A percentile compares a stretch with the other conserved stretches of the same genome.
Conservation (phyloP, 1,140 invertebrate genomes). For the Drosophila pandora region DNA sequence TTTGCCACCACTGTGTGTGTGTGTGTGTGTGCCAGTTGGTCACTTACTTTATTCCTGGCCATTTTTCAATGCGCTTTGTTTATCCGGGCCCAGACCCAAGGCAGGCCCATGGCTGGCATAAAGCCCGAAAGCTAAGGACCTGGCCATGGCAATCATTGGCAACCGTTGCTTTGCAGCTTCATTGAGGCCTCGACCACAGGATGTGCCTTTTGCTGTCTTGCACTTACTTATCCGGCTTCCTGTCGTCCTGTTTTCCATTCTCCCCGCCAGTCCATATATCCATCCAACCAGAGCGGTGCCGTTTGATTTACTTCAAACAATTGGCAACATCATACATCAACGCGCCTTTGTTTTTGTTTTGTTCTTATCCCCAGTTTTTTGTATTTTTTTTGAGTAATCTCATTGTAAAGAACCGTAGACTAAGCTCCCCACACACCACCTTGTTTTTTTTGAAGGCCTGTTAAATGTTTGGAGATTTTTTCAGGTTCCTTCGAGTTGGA, state of each 20-base stretch:
- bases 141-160: slow-evolving; percentile 56
- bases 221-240: slow-evolving; percentile 51
- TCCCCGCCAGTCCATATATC: slow-evolving; percentile 1
- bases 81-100: slow-evolving; percentile 40
- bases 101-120: slow-evolving; percentile 23
- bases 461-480: slow-evolving; percentile 20
- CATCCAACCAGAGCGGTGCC: slow-evolving; percentile 34
- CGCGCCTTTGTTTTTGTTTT: slow-evolving; percentile 59
- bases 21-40: slow-evolving; percentile 24
- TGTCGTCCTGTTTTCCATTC: slow-evolving; percentile 8
- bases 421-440: slow-evolving; percentile 8
- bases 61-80: slow-evolving; percentile 79
- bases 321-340: slow-evolving; percentile 82
- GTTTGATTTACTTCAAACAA: slow-evolving; percentile 82
- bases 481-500: background rate
- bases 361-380: slow-evolving; percentile 40
- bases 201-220: slow-evolving; percentile 64
- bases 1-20: slow-evolving; percentile 24
- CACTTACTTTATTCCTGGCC: slow-evolving; percentile 69
- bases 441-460: slow-evolving; percentile 9
- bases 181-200: slow-evolving; percentile 49
- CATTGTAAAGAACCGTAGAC: background rate
- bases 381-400: slow-evolving; percentile 24
- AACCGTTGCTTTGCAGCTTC: slow-evolving; percentile 49
- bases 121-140: slow-evolving; percentile 33